These are phyloP conservation scores for Buceros bicornis DNA, from an alignment of 2,797 vertebrate species.

Conservation along the genomic window DNA sequence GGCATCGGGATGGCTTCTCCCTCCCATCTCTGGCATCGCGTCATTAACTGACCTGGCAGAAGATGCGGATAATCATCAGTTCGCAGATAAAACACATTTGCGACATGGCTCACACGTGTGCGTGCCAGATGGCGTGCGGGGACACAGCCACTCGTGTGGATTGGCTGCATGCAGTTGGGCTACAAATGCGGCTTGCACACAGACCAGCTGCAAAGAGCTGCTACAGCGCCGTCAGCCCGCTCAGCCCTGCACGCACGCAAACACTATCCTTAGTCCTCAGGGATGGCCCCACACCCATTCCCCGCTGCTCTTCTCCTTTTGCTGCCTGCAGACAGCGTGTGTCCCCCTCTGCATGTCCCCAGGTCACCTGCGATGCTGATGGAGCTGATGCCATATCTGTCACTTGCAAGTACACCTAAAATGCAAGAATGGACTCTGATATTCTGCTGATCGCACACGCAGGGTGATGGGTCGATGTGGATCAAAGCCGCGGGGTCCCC, in stretches of 20 bases:
- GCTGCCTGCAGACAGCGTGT: not conserved
- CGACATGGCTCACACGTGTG: not conserved
- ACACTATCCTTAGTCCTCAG: not conserved
- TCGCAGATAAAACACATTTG: not conserved
- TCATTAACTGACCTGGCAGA: not conserved
- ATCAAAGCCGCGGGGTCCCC: not conserved
- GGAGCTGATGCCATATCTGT: rapidly evolving
- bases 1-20: rapidly evolving
- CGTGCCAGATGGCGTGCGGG: not conserved
- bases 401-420: rapidly evolving
- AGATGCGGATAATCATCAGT: not conserved
- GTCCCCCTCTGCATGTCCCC: rapidly evolving
- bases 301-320: not conserved
- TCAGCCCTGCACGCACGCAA: not conserved
- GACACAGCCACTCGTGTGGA: not conserved
- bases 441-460: rapidly evolving
- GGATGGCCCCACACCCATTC: rapidly evolving
- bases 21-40: not conserved
- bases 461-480: rapidly evolving
- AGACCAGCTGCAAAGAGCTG: not conserved
- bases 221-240: rapidly evolving
- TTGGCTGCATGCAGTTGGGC: not conserved
- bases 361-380: rapidly evolving
- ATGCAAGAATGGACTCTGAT: rapidly evolving
- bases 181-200: not conserved